Evolutionary conservation across 2,113 vertebrate species (phyloP).

Genomic region (Leptodactylus fuscus): DNA sequence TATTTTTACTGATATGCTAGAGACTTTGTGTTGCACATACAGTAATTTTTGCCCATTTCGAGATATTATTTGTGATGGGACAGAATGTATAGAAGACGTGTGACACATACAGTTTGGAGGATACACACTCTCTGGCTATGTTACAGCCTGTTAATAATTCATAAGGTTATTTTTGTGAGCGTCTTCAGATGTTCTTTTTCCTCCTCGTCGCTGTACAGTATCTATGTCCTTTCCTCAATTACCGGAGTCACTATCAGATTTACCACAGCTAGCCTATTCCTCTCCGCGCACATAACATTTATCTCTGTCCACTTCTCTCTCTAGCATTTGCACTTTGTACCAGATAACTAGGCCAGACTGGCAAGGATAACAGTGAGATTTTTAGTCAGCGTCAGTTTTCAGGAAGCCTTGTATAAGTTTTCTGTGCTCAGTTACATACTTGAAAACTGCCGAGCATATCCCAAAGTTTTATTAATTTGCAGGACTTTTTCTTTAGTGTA

Average conservation of each 20-base stretch:
- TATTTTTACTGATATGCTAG: too few species aligned
- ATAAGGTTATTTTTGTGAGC: not conserved
- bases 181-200: not conserved
- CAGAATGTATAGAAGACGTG: not conserved
- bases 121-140: not conserved
- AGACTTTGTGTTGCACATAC: too few species aligned
- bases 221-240: slow-evolving; percentile 11
- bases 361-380: not conserved
- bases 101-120: not conserved
- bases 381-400: slow-evolving; percentile 8
- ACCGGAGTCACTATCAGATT: slow-evolving; percentile 13
- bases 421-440: too few species aligned
- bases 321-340: slow-evolving; percentile 5
- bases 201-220: not conserved
- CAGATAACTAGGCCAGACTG: not conserved
- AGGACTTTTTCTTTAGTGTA: not conserved
- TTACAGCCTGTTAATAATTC: not conserved
- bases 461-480: not conserved
- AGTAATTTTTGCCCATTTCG: too few species aligned
- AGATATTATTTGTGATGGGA: not conserved
- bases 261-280: not conserved
- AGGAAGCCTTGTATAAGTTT: not conserved
- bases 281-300: not conserved
- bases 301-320: slow-evolving; percentile 31
- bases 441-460: not conserved